Conservation (phyloP, 2,888 invertebrate genomes). For the Drosophila atripex region DNA sequence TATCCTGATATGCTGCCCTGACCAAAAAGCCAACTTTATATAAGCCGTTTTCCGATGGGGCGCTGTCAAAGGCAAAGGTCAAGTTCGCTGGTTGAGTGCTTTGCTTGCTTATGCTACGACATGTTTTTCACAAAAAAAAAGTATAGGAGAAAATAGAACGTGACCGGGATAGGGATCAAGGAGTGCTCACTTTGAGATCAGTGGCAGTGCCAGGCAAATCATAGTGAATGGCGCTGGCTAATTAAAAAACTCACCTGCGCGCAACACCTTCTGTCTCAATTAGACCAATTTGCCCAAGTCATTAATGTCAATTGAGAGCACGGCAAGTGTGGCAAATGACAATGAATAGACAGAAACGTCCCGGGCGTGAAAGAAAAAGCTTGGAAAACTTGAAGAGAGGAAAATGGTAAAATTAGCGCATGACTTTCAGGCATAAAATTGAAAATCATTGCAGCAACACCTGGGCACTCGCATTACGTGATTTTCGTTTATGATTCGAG, state of each 20-base stretch:
- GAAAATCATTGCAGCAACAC: constrained; percentile 81
- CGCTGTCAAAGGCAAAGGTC: constrained; percentile 56
- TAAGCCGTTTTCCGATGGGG: constrained; percentile 38
- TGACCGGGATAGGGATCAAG: constrained; percentile 28
- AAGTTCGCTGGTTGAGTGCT: constrained; percentile 47
- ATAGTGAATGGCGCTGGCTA: constrained; percentile 43
- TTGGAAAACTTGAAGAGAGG: constrained; percentile 28
- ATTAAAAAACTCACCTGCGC: constrained; percentile 60
- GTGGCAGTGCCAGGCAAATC: constrained; percentile 25
- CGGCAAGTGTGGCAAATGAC: constrained; percentile 67
- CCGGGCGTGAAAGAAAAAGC: constrained; percentile 16
- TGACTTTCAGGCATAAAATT: constrained; percentile 77
- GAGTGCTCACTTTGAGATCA: constrained; percentile 33
- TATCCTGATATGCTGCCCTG: constrained; percentile 53
- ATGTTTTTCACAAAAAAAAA: constrained; percentile 13
- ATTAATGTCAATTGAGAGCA: constrained; percentile 73
- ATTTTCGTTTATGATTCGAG: constrained; percentile 80
- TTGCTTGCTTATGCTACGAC: constrained; percentile 30
- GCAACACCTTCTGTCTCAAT: constrained; percentile 66
- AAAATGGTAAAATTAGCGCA: constrained; percentile 71
- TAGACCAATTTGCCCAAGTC: constrained; percentile 69
- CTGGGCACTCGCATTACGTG: constrained; percentile 71
- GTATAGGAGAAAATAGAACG: not conserved
- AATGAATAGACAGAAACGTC: constrained; percentile 63
- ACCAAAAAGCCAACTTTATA: constrained; percentile 30